Evolutionary conservation across 2,113 vertebrate species (phyloP), one percentile per base, ranked within the genome.

Genomic region (Ceuthmochares aereus): DNA sequence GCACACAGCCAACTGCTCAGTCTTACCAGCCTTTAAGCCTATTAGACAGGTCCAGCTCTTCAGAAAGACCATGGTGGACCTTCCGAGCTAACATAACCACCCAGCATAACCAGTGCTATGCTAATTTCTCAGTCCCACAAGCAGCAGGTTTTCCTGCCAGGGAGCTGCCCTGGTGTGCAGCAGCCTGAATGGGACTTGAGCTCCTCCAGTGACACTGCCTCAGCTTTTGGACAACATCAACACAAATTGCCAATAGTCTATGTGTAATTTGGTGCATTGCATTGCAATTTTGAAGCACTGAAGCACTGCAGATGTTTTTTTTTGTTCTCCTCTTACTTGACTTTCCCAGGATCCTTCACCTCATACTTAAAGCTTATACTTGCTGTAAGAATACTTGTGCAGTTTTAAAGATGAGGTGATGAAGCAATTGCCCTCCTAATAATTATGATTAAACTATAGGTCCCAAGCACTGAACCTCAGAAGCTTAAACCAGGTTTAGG

Each of bases 51-150:
- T 23, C 60, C 76, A 83, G 7, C 36, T 23, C 29, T 51, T 78
- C 49, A 52, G 37, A 59, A 58, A 37, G 49, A 74, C 54, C 0
- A 0, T 4, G 6, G n/a, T 12, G 63, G 49, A 63, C 30, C 56
- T 78, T 42, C 47, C 30, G 21, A 59, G 36, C 51, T 12, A 84
- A 47, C 7, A 7, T 16, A 12, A 37, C 25, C 0, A 0, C 36
- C 52, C 72, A 40, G 43, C 2, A 0, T 42, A 70, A 56, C 21
- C 64, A 67, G 76, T 0, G 0, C 64, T n/a, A 32, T n/a, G 52
- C 40, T 51, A 72, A 8, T 9, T 82, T 42, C 54, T 29, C 21
- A 4, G n/a, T 12, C 47, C 22, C 66, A 34, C 16, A 40, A 13
- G 11, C 26, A 52, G 29, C 63, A 52, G 11, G 5, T 36, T 73